Percentiles rank a stretch among this genome's conserved stretches.
phyloP scores from a whole-genome alignment of 2,797 vertebrate genomes.

The Emys orbicularis region DNA sequence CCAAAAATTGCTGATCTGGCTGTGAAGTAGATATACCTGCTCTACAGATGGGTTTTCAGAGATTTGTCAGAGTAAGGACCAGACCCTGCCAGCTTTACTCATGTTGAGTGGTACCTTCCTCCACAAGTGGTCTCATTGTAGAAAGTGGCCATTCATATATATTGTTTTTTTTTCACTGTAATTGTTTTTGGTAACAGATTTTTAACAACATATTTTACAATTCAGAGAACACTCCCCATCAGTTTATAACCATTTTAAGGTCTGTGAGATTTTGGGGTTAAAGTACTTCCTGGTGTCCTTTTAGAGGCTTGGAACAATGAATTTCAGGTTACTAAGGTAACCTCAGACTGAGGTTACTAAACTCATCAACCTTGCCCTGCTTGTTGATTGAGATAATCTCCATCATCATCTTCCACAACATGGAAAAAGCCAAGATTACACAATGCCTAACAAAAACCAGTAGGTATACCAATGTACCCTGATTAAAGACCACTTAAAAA shows the following conservation, averaged over 20 bases:
- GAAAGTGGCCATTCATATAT: neutral
- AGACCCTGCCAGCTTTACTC: neutral
- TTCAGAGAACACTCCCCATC: neutral
- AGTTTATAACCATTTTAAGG: neutral
- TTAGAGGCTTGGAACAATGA: neutral
- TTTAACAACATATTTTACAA: neutral
- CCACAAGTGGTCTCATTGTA: neutral
- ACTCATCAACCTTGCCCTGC: slow-evolving; percentile 11
- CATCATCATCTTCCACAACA: neutral
- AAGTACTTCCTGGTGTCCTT: neutral
- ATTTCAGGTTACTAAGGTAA: too few relatives aligned
- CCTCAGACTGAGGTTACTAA: neutral
- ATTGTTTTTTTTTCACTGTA: neutral
- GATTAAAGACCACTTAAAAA: neutral
- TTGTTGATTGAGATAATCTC: neutral
- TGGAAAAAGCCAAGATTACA: neutral
- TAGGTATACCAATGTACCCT: neutral
- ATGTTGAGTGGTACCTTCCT: neutral
- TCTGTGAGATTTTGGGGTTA: neutral
- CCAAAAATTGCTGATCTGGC: neutral
- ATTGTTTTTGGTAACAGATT: neutral
- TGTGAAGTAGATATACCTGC: neutral
- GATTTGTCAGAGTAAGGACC: neutral
- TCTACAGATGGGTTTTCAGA: neutral
- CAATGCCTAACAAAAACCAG: neutral